A percentile compares a stretch with the other conserved stretches of the same genome.
These are phyloP conservation scores for Abramis brama DNA, from an alignment of 2,113 vertebrate genomes.

Conservation along the genomic window DNA sequence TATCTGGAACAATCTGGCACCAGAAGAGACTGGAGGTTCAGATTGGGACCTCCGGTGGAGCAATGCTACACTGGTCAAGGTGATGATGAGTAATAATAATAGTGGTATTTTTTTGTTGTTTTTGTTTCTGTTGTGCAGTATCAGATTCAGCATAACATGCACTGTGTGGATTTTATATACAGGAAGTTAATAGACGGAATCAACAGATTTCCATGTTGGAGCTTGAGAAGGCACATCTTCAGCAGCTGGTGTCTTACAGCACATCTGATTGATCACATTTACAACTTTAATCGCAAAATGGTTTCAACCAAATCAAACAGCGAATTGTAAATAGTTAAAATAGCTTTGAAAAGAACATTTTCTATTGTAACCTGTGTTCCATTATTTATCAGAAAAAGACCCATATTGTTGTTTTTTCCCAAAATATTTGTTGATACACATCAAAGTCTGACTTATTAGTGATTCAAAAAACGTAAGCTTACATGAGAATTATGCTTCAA, in stretches of 20 bases:
- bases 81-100: constrained; percentile 32
- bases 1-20: constrained; percentile 53
- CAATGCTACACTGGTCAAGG: constrained; percentile 71
- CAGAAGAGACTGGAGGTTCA: constrained; percentile 47
- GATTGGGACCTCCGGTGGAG: constrained; percentile 74
- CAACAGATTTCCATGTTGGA: constrained; percentile 70
- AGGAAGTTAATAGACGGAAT: constrained; percentile 72
- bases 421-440: neutral
- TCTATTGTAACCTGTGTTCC: neutral
- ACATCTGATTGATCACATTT: constrained; percentile 30
- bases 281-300: neutral
- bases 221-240: constrained; percentile 67
- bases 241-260: constrained; percentile 61
- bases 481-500: too few species aligned
- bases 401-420: neutral
- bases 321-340: neutral
- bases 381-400: neutral
- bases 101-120: neutral
- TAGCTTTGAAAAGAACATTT: neutral
- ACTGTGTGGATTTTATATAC: constrained; percentile 31
- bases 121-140: neutral
- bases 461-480: too few species aligned
- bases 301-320: too few species aligned
- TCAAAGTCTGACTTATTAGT: too few species aligned
- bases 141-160: neutral